A percentile compares a stretch with the other conserved stretches of the same genome.
Conservation (phyloP, 2,113 vertebrate species). For the Hemichromis elongatus region DNA sequence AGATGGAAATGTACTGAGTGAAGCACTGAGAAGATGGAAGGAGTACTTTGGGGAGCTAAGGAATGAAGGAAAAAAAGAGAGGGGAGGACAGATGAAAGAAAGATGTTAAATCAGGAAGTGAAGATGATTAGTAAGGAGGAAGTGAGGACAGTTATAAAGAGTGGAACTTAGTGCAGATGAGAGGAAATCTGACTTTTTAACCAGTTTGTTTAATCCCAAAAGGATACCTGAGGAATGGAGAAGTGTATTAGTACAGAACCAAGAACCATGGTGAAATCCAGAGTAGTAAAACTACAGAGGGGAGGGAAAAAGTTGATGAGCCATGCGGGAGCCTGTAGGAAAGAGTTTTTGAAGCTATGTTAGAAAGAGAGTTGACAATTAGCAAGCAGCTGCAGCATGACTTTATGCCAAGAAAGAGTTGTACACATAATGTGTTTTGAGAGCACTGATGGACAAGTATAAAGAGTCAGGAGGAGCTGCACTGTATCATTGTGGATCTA, state of each 20-base stretch:
- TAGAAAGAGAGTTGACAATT: not conserved
- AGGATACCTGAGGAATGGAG: not conserved
- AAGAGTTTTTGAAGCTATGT: not conserved
- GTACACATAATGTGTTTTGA: not conserved
- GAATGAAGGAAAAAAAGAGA: not conserved
- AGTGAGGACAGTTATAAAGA: not conserved
- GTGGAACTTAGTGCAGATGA: not conserved
- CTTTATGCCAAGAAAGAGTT: not conserved
- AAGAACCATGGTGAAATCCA: not conserved
- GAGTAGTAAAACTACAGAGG: not conserved
- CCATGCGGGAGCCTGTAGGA: not conserved
- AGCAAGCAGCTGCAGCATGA: not conserved
- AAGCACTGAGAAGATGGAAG: not conserved
- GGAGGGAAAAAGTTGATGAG: not conserved
- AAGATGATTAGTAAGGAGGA: not conserved
- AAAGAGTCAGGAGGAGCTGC: not conserved
- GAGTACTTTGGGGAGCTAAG: not conserved
- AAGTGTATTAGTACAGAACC: not conserved
- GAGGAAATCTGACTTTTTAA: not conserved
- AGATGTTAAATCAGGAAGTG: not conserved
- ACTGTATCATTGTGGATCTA: not conserved
- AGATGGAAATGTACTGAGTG: not conserved
- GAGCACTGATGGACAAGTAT: not conserved
- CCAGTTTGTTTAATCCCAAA: not conserved
- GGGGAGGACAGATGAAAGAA: not conserved